Percentiles rank a stretch among this genome's conserved stretches.
Conservation (phyloP, 2,888 invertebrate genomes). For the Antheraea yamamai region DNA sequence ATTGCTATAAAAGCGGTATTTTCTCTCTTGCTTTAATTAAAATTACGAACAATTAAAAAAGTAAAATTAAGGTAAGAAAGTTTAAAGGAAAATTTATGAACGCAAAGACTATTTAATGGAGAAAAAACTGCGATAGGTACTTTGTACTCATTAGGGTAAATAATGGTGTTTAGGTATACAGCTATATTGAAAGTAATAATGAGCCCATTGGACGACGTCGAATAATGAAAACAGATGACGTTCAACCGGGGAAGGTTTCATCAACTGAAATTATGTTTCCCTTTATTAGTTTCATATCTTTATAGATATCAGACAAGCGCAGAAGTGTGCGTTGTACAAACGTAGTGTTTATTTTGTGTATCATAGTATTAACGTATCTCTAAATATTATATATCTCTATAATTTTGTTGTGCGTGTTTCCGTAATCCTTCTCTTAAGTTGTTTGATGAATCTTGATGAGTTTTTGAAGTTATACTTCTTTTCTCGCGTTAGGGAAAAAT, state of each 20-base stretch:
- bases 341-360: not conserved
- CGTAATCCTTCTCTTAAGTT: too few species aligned
- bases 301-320: not conserved
- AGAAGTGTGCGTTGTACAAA: not conserved
- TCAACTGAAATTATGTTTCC: conserved; percentile 35
- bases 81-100: not conserved
- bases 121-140: not conserved
- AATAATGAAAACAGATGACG: conserved; percentile 55
- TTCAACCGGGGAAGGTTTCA: conserved; percentile 39
- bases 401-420: too few species aligned
- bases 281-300: conserved; percentile 19
- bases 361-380: too few species aligned
- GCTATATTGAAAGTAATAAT: conserved; percentile 52
- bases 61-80: too few species aligned
- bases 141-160: conserved; percentile 41
- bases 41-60: not conserved
- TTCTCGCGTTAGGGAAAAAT: too few species aligned
- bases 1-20: not conserved
- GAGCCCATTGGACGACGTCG: conserved; percentile 43
- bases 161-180: conserved; percentile 45
- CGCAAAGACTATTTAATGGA: not conserved
- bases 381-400: too few species aligned
- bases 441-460: too few species aligned
- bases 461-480: too few species aligned
- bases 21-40: not conserved